Base-by-base conservation (phyloP, 2,888 invertebrate genomes). In the Melanostoma scalare region DNA sequence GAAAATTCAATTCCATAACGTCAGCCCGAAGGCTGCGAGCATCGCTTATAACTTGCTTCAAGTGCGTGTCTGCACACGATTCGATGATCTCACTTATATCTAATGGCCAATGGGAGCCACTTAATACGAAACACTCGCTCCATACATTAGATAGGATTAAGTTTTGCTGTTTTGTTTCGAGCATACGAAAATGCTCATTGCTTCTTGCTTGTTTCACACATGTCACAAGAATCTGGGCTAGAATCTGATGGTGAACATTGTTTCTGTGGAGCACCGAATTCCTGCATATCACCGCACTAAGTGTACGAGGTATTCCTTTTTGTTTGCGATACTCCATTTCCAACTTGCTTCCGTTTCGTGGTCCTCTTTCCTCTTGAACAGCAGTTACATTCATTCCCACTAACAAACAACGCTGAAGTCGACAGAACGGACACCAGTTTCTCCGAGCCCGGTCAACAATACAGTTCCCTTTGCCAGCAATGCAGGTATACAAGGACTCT, bases 361-460 rank as follows among this genome's bases (percentile, higher is more conserved):
- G 96, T 0, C 96, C 96, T 69, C 96, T 92, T 89, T 96, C 96
- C 89, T 96, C 95, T 91, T 97, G 96, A 0, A 96, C 96, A 20
- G 96, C 96, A 87, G 94, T 91, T 2, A 94, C 93, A 88, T 96
- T 96, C 97, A 97, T 97, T 85, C 94, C 93, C 55, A 95, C 95
- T 1, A 93, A 90, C 85, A 96, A 94, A 88, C 97, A 97, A 87
- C 95, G 94, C 88, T 95, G 94, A 10, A 97, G 92, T 44, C 97
- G 93, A 88, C 97, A 97, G 87, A 94, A 95, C 0, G 97, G 96
- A 90, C 97, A 97, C 97, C 96, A 97, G 90, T 97, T 97, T 84
- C 97, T 91, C 63, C 96, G 92, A 0, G 95, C 94, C 91, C 96
- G 96, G 90, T 97, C 96, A 61, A 97, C 93, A 0, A 94, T 91